Percentiles rank a stretch among this genome's conserved stretches.
Conservation (phyloP, 2,888 invertebrate species). For the Alcis repandata region DNA sequence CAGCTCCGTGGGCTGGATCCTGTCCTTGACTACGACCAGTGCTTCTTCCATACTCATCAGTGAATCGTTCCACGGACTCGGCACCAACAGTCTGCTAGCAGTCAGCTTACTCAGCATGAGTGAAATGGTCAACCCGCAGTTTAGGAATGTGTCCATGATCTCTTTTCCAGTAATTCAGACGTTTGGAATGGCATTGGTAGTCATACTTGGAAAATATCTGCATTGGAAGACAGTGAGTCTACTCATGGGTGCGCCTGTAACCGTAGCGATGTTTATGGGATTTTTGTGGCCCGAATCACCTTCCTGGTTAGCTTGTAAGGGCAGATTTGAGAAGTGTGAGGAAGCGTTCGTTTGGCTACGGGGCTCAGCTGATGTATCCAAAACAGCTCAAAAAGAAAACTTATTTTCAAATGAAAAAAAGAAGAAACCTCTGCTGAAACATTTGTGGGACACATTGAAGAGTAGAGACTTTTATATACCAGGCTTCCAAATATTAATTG, state of each 20-base stretch:
- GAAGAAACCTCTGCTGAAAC: not conserved
- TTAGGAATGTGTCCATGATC: constrained; percentile 41
- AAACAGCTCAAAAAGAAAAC: constrained; percentile 38
- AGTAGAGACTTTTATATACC: constrained; percentile 39
- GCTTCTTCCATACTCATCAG: constrained; percentile 39
- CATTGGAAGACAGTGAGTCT: constrained; percentile 47
- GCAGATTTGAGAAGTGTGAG: constrained; percentile 45
- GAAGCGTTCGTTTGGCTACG: constrained; percentile 43
- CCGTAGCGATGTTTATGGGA: constrained; percentile 31
- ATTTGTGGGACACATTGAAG: constrained; percentile 21
- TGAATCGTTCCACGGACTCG: constrained; percentile 49
- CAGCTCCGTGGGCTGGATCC: constrained; percentile 46
- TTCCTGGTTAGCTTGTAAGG: constrained; percentile 50
- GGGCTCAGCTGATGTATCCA: constrained; percentile 44
- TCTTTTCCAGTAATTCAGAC: constrained; percentile 38
- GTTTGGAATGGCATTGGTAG: constrained; percentile 41
- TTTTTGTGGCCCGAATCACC: constrained; percentile 51
- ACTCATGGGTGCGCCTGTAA: constrained; percentile 37
- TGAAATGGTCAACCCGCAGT: constrained; percentile 48
- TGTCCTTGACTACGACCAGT: constrained; percentile 35
- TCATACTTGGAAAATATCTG: constrained; percentile 42
- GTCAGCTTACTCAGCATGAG: constrained; percentile 45
- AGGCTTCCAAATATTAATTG: constrained; percentile 22
- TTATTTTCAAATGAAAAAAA: not conserved
- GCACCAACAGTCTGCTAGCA: constrained; percentile 42